Evolutionary conservation across 2,888 invertebrate genomes (phyloP).

Genomic region (Nomada ferruginata): DNA sequence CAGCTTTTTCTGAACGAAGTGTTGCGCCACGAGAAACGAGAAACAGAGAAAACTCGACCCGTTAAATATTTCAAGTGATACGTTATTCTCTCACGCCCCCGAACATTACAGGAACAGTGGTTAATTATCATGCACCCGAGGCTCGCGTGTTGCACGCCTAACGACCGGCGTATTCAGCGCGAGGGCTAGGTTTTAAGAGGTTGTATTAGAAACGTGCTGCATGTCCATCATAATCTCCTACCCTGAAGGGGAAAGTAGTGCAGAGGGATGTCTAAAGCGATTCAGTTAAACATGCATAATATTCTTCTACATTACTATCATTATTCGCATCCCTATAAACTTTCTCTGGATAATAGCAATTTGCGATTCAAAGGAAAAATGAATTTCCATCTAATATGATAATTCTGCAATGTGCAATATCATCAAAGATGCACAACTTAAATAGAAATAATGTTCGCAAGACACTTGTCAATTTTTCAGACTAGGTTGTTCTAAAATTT

Average conservation of each 20-base stretch:
- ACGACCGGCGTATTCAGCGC: constrained; percentile 71
- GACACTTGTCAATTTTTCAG: neutral
- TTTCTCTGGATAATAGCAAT: constrained; percentile 16
- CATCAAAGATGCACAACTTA: no score
- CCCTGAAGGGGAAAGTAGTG: constrained; percentile 61
- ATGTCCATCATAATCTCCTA: constrained; percentile 76
- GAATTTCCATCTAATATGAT: no score
- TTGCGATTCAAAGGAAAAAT: neutral
- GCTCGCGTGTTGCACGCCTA: constrained; percentile 71
- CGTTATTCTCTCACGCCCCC: constrained; percentile 80
- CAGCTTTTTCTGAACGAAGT: neutral
- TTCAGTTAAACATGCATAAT: constrained; percentile 28
- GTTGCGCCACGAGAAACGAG: neutral
- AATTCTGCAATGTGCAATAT: no score
- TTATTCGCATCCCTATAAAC: constrained; percentile 12
- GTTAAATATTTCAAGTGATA: constrained; percentile 81
- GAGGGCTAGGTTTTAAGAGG: constrained; percentile 70
- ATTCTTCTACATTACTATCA: constrained; percentile 7
- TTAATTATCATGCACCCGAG: constrained; percentile 78
- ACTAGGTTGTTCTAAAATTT: no score
- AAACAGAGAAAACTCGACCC: constrained; percentile 60
- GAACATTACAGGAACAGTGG: constrained; percentile 75
- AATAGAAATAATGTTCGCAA: neutral
- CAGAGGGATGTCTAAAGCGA: constrained; percentile 33
- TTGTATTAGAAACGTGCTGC: constrained; percentile 69